Evolutionary conservation across 2,113 vertebrate genomes (phyloP).

Genomic region (Glaucidium brasilianum): DNA sequence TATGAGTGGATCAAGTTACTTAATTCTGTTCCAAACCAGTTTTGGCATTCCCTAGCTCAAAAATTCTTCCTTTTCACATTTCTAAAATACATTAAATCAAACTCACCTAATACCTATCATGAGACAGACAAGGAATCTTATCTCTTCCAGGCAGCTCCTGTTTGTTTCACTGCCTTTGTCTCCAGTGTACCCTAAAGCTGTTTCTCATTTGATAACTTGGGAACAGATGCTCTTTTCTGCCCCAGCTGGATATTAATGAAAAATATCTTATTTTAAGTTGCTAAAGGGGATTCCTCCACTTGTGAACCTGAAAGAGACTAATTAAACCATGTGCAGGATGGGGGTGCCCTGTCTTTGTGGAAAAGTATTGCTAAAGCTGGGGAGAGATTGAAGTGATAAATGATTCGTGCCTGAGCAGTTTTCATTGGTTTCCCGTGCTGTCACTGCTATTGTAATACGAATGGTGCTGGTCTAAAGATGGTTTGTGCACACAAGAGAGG

Average conservation of each 20-base stretch:
- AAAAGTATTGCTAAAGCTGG: not conserved
- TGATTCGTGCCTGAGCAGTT: not conserved
- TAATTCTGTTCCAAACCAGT: not conserved
- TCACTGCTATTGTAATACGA: not conserved
- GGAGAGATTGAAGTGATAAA: not conserved
- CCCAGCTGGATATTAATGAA: not conserved
- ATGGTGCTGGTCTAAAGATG: not conserved
- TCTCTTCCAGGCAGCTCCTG: not conserved
- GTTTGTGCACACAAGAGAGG: not conserved
- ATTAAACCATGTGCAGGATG: not conserved
- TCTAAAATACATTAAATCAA: not conserved
- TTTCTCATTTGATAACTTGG: not conserved
- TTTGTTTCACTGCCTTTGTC: not conserved
- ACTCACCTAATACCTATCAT: not conserved
- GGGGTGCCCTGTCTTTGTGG: not conserved
- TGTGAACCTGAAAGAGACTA: not conserved
- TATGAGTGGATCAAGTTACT: not conserved
- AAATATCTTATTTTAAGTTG: not conserved
- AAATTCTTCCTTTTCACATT: not conserved
- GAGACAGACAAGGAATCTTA: not conserved
- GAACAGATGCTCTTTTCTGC: not conserved
- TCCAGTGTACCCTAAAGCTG: not conserved
- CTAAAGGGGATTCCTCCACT: not conserved
- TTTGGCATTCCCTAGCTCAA: not conserved
- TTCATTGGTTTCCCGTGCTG: not conserved